phyloP scores from a whole-genome alignment of 2,797 vertebrate genomes.

The Pygocentrus nattereri region DNA sequence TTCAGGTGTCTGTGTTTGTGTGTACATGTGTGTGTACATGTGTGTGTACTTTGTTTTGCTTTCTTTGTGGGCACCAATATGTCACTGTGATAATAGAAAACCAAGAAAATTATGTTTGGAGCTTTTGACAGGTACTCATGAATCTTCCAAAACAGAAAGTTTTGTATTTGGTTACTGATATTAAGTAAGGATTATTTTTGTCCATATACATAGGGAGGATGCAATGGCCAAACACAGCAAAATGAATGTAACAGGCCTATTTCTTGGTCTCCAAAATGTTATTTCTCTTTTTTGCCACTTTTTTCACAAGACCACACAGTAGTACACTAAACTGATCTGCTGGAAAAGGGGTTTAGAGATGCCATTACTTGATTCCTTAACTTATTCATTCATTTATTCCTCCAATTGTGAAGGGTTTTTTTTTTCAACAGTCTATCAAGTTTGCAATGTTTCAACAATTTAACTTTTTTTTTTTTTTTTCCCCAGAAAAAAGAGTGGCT shows the following conservation, averaged over 20 bases:
- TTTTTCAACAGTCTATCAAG: neutral
- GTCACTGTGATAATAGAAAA: neutral
- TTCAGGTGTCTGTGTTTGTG: neutral
- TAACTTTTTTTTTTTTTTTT: slow-evolving; percentile 60
- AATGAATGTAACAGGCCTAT: too few species aligned
- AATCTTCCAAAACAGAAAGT: too few species aligned
- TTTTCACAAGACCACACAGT: neutral
- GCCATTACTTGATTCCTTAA: neutral
- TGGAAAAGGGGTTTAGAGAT: neutral
- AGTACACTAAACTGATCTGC: neutral
- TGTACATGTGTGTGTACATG: too few species aligned
- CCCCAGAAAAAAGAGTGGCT: slow-evolving; percentile 99
- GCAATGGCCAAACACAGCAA: neutral
- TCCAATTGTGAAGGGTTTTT: neutral
- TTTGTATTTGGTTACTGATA: neutral
- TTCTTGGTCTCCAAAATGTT: neutral
- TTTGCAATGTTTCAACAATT: neutral
- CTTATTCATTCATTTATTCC: neutral
- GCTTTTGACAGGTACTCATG: too few species aligned
- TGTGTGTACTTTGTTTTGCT: neutral
- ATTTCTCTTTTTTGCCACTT: neutral
- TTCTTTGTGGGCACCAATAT: neutral
- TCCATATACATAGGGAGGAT: neutral
- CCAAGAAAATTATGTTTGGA: neutral
- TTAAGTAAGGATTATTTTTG: neutral